Percentiles rank a stretch among this genome's conserved stretches.
These are phyloP conservation scores for Maniola hyperantus DNA, from an alignment of 2,888 invertebrate species.

Conservation along the genomic window DNA sequence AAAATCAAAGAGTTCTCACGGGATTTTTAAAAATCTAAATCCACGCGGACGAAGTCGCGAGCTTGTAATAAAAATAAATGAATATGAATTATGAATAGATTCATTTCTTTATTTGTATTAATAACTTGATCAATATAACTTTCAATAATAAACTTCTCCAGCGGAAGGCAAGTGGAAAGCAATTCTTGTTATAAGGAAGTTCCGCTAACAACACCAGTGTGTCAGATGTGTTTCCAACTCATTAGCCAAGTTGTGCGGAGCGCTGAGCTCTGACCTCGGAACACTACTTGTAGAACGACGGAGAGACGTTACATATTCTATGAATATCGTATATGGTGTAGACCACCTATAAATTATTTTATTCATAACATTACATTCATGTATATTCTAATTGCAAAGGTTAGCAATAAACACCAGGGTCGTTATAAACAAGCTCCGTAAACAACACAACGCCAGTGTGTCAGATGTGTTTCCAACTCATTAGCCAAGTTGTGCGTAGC, in stretches of 20 bases:
- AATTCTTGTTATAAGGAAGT: conserved; percentile 8
- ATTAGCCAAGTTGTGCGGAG: conserved; percentile 30
- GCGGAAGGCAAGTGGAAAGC: conserved; percentile 2
- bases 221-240: conserved; percentile 32
- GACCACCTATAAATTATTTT: no score
- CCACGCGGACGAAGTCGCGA: no score
- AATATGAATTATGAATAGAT: no score
- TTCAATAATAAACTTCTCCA: neutral
- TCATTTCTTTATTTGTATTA: no score
- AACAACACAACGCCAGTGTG: conserved; percentile 23
- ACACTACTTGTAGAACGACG: conserved; percentile 23
- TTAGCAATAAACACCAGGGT: neutral
- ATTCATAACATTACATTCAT: no score
- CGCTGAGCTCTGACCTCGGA: conserved; percentile 21
- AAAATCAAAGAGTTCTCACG: no score
- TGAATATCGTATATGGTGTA: conserved; percentile 3
- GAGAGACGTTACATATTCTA: conserved; percentile 1
- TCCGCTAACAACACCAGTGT: conserved; percentile 25
- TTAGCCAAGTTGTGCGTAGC: conserved; percentile 29
- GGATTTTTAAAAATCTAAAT: no score
- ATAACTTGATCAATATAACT: neutral
- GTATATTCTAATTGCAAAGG: neutral
- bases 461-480: conserved; percentile 32
- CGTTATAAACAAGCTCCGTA: conserved; percentile 12
- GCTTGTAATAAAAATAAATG: no score